These are phyloP conservation scores for Isichthys henryi DNA, from an alignment of 2,113 vertebrate species.

Conservation along the genomic window DNA sequence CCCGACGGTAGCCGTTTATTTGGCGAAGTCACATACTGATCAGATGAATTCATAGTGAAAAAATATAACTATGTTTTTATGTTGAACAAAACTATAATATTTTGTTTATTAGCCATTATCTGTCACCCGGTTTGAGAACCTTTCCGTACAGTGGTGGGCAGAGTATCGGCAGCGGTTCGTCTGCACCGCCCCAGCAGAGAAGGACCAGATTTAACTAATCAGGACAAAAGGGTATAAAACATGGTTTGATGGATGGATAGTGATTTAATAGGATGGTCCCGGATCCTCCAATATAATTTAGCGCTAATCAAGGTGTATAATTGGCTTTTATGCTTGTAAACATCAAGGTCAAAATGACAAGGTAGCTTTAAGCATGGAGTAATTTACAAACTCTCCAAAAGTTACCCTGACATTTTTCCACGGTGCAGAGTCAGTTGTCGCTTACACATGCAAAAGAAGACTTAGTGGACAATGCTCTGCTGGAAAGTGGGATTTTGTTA, in stretches of 20 bases:
- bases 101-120: neutral
- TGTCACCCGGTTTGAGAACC: neutral
- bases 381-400: neutral
- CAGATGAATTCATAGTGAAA: neutral
- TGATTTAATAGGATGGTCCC: neutral
- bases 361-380: neutral
- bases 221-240: neutral
- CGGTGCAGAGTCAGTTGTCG: neutral
- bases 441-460: neutral
- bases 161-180: neutral
- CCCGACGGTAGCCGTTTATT: neutral
- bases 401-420: neutral
- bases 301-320: neutral
- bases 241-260: neutral
- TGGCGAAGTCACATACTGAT: neutral
- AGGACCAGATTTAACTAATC: neutral
- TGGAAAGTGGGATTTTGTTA: neutral
- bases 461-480: neutral
- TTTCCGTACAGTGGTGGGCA: neutral
- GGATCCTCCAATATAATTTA: neutral
- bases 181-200: neutral
- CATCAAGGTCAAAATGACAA: neutral
- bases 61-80: neutral
- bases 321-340: neutral
- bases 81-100: neutral